Percentiles rank a stretch among this genome's conserved stretches.
These are phyloP conservation scores for Tadarida brasiliensis DNA, from an alignment of 2,797 vertebrate genomes.

Conservation along the genomic window DNA sequence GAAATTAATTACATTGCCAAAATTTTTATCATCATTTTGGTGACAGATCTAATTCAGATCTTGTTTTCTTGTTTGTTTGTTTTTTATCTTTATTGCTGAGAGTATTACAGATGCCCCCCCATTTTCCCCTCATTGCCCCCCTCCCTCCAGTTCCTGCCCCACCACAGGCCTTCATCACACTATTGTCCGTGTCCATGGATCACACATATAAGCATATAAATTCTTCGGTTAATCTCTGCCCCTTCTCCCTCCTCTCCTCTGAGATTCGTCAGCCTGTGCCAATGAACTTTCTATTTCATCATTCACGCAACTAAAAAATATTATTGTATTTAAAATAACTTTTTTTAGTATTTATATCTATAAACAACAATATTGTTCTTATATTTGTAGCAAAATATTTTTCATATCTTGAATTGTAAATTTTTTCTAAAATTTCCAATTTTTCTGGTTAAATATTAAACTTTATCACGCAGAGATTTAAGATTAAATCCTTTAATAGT, in stretches of 20 bases:
- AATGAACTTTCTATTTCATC: not conserved
- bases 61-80: not conserved
- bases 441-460: not conserved
- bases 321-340: not conserved
- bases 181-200: no score
- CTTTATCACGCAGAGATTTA: not conserved
- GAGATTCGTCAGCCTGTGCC: no score
- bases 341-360: not conserved
- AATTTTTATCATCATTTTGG: not conserved
- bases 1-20: conserved; percentile 18
- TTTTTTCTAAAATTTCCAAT: not conserved
- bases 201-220: no score
- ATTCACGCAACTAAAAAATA: not conserved
- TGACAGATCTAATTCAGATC: not conserved
- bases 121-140: no score
- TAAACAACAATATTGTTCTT: not conserved
- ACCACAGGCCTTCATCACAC: no score
- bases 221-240: no score
- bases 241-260: no score
- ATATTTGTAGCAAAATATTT: not conserved
- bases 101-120: no score
- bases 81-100: no score
- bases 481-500: not conserved
- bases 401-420: not conserved
- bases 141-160: no score